Percentiles rank a stretch among this genome's conserved stretches.
Conservation (phyloP, 2,113 vertebrate species). For the Ictalurus furcatus region DNA sequence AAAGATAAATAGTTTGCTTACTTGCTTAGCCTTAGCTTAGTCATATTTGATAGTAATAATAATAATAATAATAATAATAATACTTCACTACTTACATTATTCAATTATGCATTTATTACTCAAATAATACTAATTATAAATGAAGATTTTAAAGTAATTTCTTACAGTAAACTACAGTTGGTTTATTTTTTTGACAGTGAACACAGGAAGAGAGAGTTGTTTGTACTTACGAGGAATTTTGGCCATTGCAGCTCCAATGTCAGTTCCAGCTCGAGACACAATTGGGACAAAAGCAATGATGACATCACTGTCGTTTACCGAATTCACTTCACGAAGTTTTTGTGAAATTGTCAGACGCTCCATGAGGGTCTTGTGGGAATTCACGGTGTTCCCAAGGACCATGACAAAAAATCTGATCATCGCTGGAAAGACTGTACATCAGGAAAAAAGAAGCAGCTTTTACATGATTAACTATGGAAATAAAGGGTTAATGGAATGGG, state of each 20-base stretch:
- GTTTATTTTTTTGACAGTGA: too few relatives aligned
- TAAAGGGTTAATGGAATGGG: background rate
- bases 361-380: background rate
- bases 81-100: too few relatives aligned
- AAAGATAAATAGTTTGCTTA: too few relatives aligned
- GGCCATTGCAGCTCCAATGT: background rate
- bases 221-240: background rate
- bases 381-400: constrained; percentile 3
- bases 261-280: constrained; percentile 23
- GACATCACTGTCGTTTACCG: background rate
- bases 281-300: constrained; percentile 18
- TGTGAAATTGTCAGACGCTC: background rate
- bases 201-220: too few relatives aligned
- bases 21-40: too few relatives aligned
- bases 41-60: too few relatives aligned
- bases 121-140: too few relatives aligned
- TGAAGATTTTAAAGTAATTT: too few relatives aligned
- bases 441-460: background rate
- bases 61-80: too few relatives aligned
- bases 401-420: background rate
- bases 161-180: too few relatives aligned
- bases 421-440: background rate
- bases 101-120: too few relatives aligned
- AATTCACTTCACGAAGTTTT: background rate
- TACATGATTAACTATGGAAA: background rate